phyloP scores from a whole-genome alignment of 2,888 invertebrate species.

The Noctua pronuba region DNA sequence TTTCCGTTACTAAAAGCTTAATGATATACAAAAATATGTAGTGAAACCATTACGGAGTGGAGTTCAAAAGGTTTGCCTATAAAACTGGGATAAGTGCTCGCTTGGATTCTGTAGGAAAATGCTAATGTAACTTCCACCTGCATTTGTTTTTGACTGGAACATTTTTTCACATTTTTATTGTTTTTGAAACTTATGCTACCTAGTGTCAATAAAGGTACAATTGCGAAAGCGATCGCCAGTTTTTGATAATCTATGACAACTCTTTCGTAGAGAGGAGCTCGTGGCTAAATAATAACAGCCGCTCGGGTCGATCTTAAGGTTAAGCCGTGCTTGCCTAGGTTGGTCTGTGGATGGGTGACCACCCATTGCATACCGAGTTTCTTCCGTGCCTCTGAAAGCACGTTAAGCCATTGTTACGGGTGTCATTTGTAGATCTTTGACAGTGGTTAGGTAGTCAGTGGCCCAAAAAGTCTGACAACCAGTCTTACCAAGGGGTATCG shows the following conservation, averaged over 20 bases:
- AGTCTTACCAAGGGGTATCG: too few species aligned
- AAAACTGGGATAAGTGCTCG: not conserved
- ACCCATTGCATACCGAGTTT: too few species aligned
- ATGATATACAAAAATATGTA: constrained; percentile 53
- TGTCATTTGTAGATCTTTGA: too few species aligned
- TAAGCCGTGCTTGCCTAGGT: too few species aligned
- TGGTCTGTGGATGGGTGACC: too few species aligned
- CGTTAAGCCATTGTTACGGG: too few species aligned
- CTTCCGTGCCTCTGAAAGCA: too few species aligned
- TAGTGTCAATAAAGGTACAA: not conserved
- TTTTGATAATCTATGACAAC: not conserved
- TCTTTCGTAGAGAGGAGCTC: too few species aligned
- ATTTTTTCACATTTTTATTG: not conserved
- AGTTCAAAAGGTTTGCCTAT: constrained; percentile 23
- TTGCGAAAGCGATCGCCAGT: not conserved
- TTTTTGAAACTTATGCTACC: not conserved
- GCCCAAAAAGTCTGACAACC: too few species aligned
- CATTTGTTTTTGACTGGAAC: not conserved
- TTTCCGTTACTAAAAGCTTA: constrained; percentile 54
- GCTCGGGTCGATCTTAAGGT: too few species aligned
- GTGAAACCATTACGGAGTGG: constrained; percentile 1
- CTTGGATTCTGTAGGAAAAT: not conserved
- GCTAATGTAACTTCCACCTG: not conserved
- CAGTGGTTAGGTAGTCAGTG: too few species aligned
- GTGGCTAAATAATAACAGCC: too few species aligned